Base-by-base conservation (phyloP, 2,888 invertebrate genomes). In the Tuta absoluta region DNA sequence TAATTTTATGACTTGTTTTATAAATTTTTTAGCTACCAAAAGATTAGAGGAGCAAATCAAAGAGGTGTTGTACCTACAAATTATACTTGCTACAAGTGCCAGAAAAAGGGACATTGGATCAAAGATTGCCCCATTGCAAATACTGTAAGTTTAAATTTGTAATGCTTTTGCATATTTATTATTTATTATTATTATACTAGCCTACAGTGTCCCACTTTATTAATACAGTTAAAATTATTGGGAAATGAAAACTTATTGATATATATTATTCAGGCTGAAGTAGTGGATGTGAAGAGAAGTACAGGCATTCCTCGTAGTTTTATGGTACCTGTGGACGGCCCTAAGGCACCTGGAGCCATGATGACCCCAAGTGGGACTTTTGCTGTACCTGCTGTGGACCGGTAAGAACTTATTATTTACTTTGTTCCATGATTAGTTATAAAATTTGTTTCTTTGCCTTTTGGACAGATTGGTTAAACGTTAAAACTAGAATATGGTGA, bases 221-320 rank as follows among this genome's bases (percentile, higher is more conserved):
- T n/a, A n/a, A n/a, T n/a, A n/a, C n/a, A n/a, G n/a, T n/a, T n/a
- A n/a, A n/a, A n/a, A n/a, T n/a, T n/a, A n/a, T n/a, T n/a, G n/a
- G n/a, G n/a, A n/a, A 49, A 17, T 49, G 17, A 49, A n/a, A n/a
- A n/a, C n/a, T 19, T 21, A 19, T 49, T 0, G 23, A n/a, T 19
- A 19, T 23, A 2, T 51, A 23, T 51, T 23, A 78, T 80, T 68
- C 65, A 91, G 89, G 85, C 87, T 91, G 95, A 94, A 79, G 93
- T 94, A 21, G 92, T 95, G 68, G 97, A 97, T 81, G 95, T 98
- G 67, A 98, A 98, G 79, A 95, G 98, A 77, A 98, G 98, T 79
- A 99, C 99, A 41, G 99, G 99, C 49, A 99, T 99, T 77, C 99
- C 99, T 8, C 93, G 96, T 72, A 98, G 98, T 91, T 98, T 98